Percentiles rank a stretch among this genome's conserved stretches.
Conservation (phyloP, 2,888 invertebrate species). For the Philaethria dido region DNA sequence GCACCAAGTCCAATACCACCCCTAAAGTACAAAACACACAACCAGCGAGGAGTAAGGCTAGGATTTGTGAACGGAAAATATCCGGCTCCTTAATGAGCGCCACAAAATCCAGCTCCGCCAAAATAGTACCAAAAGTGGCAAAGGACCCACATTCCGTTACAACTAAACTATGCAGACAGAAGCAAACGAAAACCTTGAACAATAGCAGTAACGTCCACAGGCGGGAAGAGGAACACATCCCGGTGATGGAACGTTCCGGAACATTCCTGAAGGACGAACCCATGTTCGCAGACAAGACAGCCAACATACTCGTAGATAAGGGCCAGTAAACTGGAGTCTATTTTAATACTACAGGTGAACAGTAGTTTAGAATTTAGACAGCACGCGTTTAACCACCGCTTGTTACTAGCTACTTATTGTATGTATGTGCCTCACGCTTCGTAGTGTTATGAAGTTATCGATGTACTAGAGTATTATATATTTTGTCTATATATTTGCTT, state of each 20-base stretch:
- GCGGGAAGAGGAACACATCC: constrained; percentile 50
- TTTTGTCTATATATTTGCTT: not conserved
- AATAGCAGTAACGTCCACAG: constrained; percentile 35
- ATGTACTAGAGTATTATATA: not conserved
- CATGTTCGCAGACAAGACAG: constrained; percentile 73
- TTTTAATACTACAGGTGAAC: constrained; percentile 15
- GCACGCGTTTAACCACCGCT: constrained; percentile 9
- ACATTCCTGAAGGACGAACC: constrained; percentile 91
- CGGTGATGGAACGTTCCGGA: constrained; percentile 85
- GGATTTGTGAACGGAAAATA: constrained; percentile 50
- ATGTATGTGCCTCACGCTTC: constrained; percentile 2
- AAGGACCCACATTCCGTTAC: constrained; percentile 50
- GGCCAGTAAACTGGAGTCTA: constrained; percentile 19
- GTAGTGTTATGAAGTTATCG: not conserved
- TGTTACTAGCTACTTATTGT: constrained; percentile 2
- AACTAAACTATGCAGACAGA: constrained; percentile 34
- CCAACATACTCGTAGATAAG: constrained; percentile 38
- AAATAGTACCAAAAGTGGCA: constrained; percentile 70
- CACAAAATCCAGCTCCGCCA: constrained; percentile 84
- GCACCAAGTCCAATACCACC: constrained; percentile 10
- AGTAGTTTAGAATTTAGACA: constrained; percentile 20
- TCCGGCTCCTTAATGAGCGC: constrained; percentile 79
- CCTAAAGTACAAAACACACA: constrained; percentile 11
- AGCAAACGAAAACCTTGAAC: constrained; percentile 35
- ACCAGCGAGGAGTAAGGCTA: constrained; percentile 33